A percentile compares a stretch with the other conserved stretches of the same genome.
These are phyloP conservation scores for Ectropis grisescens DNA, from an alignment of 1,140 invertebrate genomes.

Conservation along the genomic window DNA sequence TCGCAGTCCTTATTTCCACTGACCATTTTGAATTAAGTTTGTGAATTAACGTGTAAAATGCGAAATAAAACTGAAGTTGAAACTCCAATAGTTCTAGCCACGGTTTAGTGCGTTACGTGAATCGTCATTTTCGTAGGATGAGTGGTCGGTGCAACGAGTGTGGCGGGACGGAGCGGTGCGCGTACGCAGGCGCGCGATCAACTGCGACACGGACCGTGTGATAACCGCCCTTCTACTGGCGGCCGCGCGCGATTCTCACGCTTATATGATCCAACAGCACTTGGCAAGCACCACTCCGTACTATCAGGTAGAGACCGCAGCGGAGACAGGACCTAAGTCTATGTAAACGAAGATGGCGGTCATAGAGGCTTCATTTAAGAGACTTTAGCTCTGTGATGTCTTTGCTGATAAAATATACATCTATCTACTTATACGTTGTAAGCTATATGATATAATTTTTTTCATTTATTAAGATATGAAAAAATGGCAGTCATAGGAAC, in stretches of 20 bases:
- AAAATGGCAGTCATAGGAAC: too few relatives aligned
- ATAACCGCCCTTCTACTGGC: constrained; percentile 44
- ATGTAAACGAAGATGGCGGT: too few relatives aligned
- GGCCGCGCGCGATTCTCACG: constrained; percentile 28
- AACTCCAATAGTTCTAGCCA: too few relatives aligned
- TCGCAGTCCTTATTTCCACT: constrained; percentile 57
- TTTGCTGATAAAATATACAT: too few relatives aligned
- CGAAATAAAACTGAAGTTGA: too few relatives aligned
- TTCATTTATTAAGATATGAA: too few relatives aligned
- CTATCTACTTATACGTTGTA: too few relatives aligned
- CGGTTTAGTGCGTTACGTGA: constrained; percentile 19
- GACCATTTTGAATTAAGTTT: constrained; percentile 44
- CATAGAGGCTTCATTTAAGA: too few relatives aligned
- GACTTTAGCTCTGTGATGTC: too few relatives aligned
- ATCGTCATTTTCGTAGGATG: constrained; percentile 31
- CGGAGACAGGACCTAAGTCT: too few relatives aligned
- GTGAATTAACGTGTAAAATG: constrained; percentile 15
- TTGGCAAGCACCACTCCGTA: constrained; percentile 3
- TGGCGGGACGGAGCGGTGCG: constrained; percentile 28
- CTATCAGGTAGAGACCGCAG: too few relatives aligned
- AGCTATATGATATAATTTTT: too few relatives aligned
- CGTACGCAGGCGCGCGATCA: constrained; percentile 36
- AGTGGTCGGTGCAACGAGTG: constrained; percentile 18
- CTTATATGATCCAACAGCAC: constrained; percentile 31
- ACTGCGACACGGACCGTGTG: constrained; percentile 38